Conservation (phyloP, 1,140 invertebrate species). For the Nephila pilipes region DNA sequence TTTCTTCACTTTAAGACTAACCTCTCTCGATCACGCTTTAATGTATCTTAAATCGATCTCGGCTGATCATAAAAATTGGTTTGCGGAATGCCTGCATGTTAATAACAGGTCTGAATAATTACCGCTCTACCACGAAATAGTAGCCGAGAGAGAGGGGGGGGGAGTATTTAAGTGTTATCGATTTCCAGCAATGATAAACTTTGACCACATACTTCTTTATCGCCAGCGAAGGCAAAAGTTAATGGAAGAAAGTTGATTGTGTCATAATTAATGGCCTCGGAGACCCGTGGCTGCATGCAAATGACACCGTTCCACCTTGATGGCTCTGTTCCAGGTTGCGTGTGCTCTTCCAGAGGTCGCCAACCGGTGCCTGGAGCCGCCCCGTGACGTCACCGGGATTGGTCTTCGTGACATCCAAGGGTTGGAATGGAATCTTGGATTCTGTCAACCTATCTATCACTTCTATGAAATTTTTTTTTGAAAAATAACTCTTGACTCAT, state of each 20-base stretch:
- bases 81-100: background rate
- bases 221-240: background rate
- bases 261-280: conserved; percentile 1
- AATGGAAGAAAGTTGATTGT: conserved; percentile 19
- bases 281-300: background rate
- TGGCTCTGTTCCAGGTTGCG: conserved; percentile 22
- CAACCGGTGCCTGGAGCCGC: conserved; percentile 7
- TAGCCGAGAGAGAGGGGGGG: background rate
- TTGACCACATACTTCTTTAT: background rate
- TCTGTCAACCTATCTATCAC: background rate
- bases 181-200: conserved; percentile 5
- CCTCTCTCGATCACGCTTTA: background rate
- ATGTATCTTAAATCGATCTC: background rate
- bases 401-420: background rate
- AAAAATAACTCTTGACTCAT: no score
- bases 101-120: conserved; percentile 17
- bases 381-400: background rate
- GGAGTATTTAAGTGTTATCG: conserved; percentile 2
- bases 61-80: background rate
- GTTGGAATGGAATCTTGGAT: background rate
- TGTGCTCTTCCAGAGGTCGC: background rate
- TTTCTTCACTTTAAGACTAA: no score
- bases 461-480: no score
- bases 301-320: conserved; percentile 40
- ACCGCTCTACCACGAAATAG: background rate